These are phyloP conservation scores for Gari tellinella DNA, from an alignment of 2,888 invertebrate species.

Conservation along the genomic window DNA sequence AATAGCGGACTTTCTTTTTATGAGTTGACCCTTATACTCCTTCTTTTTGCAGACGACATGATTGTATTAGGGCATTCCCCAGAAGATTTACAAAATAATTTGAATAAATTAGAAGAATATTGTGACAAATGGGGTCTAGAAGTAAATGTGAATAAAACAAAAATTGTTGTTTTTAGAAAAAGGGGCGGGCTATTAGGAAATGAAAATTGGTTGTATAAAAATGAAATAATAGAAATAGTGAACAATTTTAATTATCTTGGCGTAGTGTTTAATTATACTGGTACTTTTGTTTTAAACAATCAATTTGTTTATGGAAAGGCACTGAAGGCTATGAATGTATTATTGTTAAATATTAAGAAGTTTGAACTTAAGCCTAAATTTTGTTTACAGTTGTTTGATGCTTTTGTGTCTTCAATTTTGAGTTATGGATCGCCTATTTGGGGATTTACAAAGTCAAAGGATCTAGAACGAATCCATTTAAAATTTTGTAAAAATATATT, in stretches of 20 bases:
- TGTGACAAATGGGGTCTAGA: slow-evolving; percentile 12
- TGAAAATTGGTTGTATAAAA: slow-evolving; percentile 6
- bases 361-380: neutral
- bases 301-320: slow-evolving; percentile 8
- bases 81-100: slow-evolving; percentile 7
- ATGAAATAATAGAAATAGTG: neutral
- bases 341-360: slow-evolving; percentile 3
- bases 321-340: slow-evolving; percentile 8
- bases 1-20: neutral
- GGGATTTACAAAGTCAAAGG: slow-evolving; percentile 13
- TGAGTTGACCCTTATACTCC: slow-evolving; percentile 11
- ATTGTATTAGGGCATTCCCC: slow-evolving; percentile 1
- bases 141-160: slow-evolving; percentile 8
- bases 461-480: slow-evolving; percentile 19
- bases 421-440: slow-evolving; percentile 9
- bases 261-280: slow-evolving; percentile 6
- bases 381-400: slow-evolving; percentile 18
- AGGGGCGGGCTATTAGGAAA: neutral
- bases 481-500: slow-evolving; percentile 12
- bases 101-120: slow-evolving; percentile 5
- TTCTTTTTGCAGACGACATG: slow-evolving; percentile 26
- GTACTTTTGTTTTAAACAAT: slow-evolving; percentile 2
- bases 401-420: slow-evolving; percentile 14
- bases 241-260: slow-evolving; percentile 17
- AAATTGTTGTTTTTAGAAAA: slow-evolving; percentile 11